A percentile compares a stretch with the other conserved stretches of the same genome.
Conservation (phyloP, 2,113 vertebrate species). For the Reinhardtius hippoglossoides region DNA sequence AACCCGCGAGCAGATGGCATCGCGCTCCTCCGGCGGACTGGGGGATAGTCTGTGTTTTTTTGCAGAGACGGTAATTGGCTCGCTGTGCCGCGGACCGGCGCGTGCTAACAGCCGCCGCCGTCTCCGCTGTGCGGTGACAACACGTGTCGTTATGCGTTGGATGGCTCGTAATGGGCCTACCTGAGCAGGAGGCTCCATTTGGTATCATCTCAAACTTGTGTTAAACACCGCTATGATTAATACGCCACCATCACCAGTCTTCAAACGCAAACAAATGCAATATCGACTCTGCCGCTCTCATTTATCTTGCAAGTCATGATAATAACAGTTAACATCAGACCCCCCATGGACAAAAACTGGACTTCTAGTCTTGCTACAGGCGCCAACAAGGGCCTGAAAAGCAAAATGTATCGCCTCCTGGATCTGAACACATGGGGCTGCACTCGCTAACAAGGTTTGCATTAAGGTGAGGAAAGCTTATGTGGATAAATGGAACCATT, state of each 20-base stretch:
- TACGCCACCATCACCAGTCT: not conserved
- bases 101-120: slow-evolving; percentile 63
- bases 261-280: slow-evolving; percentile 33
- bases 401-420: slow-evolving; percentile 15
- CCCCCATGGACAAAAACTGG: not conserved
- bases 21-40: slow-evolving; percentile 58
- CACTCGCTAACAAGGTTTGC: slow-evolving; percentile 44
- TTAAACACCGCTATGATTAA: slow-evolving; percentile 39
- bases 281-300: slow-evolving; percentile 25
- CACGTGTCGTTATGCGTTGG: slow-evolving; percentile 40
- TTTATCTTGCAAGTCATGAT: not conserved
- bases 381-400: not conserved
- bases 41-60: slow-evolving; percentile 63
- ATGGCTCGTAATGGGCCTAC: slow-evolving; percentile 44
- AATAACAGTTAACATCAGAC: not conserved
- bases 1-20: slow-evolving; percentile 74
- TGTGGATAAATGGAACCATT: slow-evolving; percentile 70
- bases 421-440: slow-evolving; percentile 26
- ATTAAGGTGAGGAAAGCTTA: slow-evolving; percentile 64
- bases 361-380: not conserved
- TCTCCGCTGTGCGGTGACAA: slow-evolving; percentile 29
- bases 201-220: slow-evolving; percentile 15
- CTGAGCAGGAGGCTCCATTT: slow-evolving; percentile 50
- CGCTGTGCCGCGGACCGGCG: slow-evolving; percentile 58
- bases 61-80: slow-evolving; percentile 70